Base-by-base conservation (phyloP, 1,140 invertebrate species). In the Muscidifurax raptorellus region DNA sequence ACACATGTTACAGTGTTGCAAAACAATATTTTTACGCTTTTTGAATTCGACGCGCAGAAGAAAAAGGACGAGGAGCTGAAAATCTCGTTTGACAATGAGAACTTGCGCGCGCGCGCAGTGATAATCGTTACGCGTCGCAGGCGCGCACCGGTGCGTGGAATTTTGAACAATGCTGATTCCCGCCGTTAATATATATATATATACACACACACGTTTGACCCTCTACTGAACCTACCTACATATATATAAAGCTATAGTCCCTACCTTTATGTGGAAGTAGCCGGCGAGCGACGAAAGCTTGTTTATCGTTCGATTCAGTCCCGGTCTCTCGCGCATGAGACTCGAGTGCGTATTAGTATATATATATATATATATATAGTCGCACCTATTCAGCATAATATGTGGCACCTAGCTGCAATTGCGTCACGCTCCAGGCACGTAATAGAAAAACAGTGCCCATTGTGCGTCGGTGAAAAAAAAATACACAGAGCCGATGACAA, bases 101-200 rank as follows among this genome's bases (percentile, higher is more conserved):
- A n/a, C n/a, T n/a, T n/a, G n/a, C 77, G 72, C 79, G 36, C 83
- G 32, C 64, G 64, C 72, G 66, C 75, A 72, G 66, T 72, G 84
- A 82, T 85, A 82, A 89, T 88, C 87, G 88, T 87, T 87, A 84
- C 86, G 77, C 86, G 75, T 78, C 81, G 80, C 85, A 83, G 85
- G 82, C 83, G 86, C 82, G 85, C 88, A 88, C 84, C 86, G 85
- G 86, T 87, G 88, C 88, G 82, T 87, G 86, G 83, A 89, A 86
- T 88, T 86, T 86, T 87, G 80, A 85, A 87, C 86, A 87, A 88
- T 83, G 83, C 71, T 52, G 85, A 86, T 87, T 83, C 85, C 74
- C 80, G 72, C 85, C 81, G 85, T 86, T 86, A 86, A 88, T 88
- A 89, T 72, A 72, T 52, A 28, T 22, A 27, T 30, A 67, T 27